phyloP scores from a whole-genome alignment of 2,888 invertebrate species.

The Drosophila koepferae region DNA sequence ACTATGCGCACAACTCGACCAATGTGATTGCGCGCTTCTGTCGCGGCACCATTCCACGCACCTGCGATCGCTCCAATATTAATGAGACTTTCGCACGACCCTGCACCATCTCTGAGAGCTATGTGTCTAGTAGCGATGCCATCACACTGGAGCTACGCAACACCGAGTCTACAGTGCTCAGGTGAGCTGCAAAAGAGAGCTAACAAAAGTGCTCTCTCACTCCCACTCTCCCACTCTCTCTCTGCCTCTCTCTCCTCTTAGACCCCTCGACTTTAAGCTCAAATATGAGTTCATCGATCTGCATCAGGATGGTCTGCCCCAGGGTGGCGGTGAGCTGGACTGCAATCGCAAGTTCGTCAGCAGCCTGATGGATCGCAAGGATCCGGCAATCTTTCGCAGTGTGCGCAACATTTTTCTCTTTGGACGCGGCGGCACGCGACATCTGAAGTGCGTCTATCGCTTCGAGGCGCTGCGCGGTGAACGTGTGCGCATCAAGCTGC shows the following conservation, averaged over 20 bases:
- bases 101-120: conserved; percentile 93
- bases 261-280: conserved; percentile 93
- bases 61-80: conserved; percentile 93
- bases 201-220: no score
- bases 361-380: conserved; percentile 86
- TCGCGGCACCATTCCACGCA: conserved; percentile 92
- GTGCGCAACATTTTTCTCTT: conserved; percentile 94
- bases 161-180: conserved; percentile 93
- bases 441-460: conserved; percentile 95
- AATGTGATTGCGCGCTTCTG: conserved; percentile 93
- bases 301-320: conserved; percentile 93
- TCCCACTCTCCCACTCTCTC: neutral
- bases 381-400: conserved; percentile 91
- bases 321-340: conserved; percentile 88
- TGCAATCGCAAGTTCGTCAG: conserved; percentile 93
- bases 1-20: conserved; percentile 89
- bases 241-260: conserved; percentile 75
- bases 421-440: conserved; percentile 93
- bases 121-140: conserved; percentile 92
- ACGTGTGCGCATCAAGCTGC: conserved; percentile 91
- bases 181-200: conserved; percentile 86
- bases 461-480: conserved; percentile 94
- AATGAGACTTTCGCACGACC: conserved; percentile 88
- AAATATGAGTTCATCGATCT: conserved; percentile 95
- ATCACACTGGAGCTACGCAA: conserved; percentile 92